Conservation (phyloP, 2,888 invertebrate species). For the Calameuta pallipes region DNA sequence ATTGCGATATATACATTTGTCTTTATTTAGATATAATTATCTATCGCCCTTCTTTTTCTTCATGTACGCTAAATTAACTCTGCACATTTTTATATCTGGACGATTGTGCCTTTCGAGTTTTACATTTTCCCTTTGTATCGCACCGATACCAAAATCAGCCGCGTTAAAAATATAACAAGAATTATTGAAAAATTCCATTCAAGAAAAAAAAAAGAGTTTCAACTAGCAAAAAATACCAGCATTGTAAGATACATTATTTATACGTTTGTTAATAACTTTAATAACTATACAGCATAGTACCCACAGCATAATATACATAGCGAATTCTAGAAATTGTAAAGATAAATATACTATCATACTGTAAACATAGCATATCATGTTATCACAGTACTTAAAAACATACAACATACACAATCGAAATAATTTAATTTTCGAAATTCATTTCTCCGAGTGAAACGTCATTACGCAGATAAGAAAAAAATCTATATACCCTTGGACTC, state of each 20-base stretch:
- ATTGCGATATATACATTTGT: neutral
- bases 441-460: neutral
- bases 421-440: neutral
- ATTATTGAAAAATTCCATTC: neutral
- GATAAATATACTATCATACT: neutral
- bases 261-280: neutral
- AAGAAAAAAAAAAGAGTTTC: neutral
- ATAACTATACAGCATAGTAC: neutral
- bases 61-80: neutral
- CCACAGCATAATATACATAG: too few species aligned
- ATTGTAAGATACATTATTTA: neutral
- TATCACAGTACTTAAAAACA: neutral
- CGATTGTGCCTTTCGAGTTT: neutral
- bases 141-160: neutral
- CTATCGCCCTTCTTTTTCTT: neutral
- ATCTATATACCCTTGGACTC: neutral
- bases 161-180: neutral
- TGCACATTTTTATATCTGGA: neutral
- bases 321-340: neutral
- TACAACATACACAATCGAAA: neutral
- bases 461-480: neutral
- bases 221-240: neutral
- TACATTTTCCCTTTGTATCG: neutral
- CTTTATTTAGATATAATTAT: neutral
- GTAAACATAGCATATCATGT: neutral